These are phyloP conservation scores for Pissodes strobi DNA, from an alignment of 1,140 invertebrate species.

Conservation along the genomic window DNA sequence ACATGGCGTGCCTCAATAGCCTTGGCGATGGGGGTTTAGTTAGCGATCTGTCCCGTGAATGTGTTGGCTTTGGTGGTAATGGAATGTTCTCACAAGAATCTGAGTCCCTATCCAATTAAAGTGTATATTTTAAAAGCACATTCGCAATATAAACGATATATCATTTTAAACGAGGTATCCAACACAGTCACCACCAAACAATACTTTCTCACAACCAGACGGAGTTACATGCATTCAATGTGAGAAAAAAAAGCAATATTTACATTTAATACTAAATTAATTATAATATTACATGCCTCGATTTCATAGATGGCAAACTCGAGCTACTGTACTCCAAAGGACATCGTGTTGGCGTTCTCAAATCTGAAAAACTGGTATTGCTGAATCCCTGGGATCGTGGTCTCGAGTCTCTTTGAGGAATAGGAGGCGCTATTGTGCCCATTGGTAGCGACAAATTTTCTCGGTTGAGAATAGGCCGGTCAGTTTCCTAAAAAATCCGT, in stretches of 20 bases:
- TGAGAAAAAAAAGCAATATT: too few species aligned
- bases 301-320: constrained; percentile 54
- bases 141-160: too few species aligned
- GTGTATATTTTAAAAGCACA: too few species aligned
- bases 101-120: constrained; percentile 40
- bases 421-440: constrained; percentile 59
- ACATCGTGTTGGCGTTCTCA: constrained; percentile 53
- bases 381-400: constrained; percentile 63
- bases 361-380: constrained; percentile 45
- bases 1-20: constrained; percentile 60
- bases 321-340: constrained; percentile 53
- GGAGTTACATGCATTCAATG: too few species aligned
- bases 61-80: constrained; percentile 61
- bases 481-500: constrained; percentile 41
- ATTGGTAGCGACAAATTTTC: constrained; percentile 53
- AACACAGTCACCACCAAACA: too few species aligned
- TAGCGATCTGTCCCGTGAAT: constrained; percentile 59
- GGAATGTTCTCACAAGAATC: constrained; percentile 52
- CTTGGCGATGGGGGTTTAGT: constrained; percentile 66
- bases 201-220: too few species aligned
- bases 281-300: too few species aligned
- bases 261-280: too few species aligned
- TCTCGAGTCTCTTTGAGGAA: constrained; percentile 62
- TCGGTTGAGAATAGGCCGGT: constrained; percentile 39
- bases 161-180: too few species aligned